Evolutionary conservation across 1,140 invertebrate genomes (phyloP), one percentile per base, ranked within the genome.

Genomic region (Apis florea): DNA sequence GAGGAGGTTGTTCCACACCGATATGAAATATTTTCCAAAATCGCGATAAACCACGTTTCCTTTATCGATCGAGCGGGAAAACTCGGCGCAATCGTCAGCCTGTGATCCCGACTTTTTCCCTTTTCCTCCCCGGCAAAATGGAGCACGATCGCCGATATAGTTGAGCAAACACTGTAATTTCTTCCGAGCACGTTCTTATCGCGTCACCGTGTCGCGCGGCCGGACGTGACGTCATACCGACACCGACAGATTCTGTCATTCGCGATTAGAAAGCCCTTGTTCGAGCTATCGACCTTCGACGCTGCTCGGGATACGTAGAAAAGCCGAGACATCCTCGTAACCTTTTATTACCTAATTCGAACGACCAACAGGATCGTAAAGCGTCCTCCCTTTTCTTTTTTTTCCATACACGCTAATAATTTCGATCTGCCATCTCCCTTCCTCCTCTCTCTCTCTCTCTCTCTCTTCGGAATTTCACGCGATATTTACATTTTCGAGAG

Each of bases 101-200:
- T 67, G 51, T 77, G 84, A 79, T 81, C 21, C 47, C 53, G 71
- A 68, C 59, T 24, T 26, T 86, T 85, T 74, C 67, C 70, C 53
- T 64, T 54, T 17, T 31, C 31, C 49, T 47, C 5, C 31, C n/a
- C 26, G 15, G 17, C 19, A 19, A 56, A 75, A 24, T 56, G 47
- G 47, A 9, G n/a, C 2, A 40, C 61, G 79, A 79, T 64, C 68
- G 79, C 71, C 77, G 82, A 87, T 87, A 86, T 77, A n/a, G 24
- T 26, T 63, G 49, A 47, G 64, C 77, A 86, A 87, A 84, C 85
- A 81, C 73, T 84, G 75, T 87, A 87, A 84, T 84, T 87, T 81
- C 73, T 84, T 84, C 58, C 67, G 71, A 70, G 40, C 75, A 67
- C 64, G 68, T 68, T 87, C 82, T 87, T 87, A 87, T 87, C 85